phyloP scores from a whole-genome alignment of 2,113 vertebrate genomes.

The Scophthalmus maximus region DNA sequence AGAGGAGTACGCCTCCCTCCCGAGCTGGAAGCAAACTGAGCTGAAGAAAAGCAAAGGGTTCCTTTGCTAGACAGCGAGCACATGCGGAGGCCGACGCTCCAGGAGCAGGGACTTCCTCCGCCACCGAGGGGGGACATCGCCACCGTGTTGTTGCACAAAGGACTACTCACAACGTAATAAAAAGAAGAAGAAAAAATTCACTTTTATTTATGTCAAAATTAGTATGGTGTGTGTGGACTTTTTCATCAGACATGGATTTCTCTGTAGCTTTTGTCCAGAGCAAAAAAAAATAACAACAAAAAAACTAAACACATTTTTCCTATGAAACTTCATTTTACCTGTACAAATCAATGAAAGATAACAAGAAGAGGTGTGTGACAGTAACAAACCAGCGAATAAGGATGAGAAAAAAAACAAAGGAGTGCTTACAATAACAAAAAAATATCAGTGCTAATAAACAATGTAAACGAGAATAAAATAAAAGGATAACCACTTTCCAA shows the following conservation, averaged over 20 bases:
- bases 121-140: background rate
- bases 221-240: conserved; percentile 70
- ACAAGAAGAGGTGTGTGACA: conserved; percentile 24
- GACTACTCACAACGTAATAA: conserved; percentile 46
- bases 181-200: conserved; percentile 52
- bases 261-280: conserved; percentile 55
- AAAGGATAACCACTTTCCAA: conserved; percentile 48
- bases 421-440: conserved; percentile 67
- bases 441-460: conserved; percentile 64
- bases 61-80: conserved; percentile 61
- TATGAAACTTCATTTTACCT: conserved; percentile 67
- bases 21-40: conserved; percentile 76
- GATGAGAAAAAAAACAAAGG: conserved; percentile 27
- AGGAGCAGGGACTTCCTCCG: conserved; percentile 33
- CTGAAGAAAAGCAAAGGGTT: conserved; percentile 83
- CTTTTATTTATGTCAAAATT: conserved; percentile 77
- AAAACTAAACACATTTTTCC: conserved; percentile 57
- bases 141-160: conserved; percentile 48
- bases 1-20: conserved; percentile 78
- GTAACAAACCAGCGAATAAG: conserved; percentile 53
- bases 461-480: conserved; percentile 52
- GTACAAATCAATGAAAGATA: conserved; percentile 71
- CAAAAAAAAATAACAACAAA: background rate
- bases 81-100: conserved; percentile 25
- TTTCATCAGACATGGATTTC: conserved; percentile 64